phyloP scores from a whole-genome alignment of 2,113 vertebrate species.

The Marcusenius ussheri region DNA sequence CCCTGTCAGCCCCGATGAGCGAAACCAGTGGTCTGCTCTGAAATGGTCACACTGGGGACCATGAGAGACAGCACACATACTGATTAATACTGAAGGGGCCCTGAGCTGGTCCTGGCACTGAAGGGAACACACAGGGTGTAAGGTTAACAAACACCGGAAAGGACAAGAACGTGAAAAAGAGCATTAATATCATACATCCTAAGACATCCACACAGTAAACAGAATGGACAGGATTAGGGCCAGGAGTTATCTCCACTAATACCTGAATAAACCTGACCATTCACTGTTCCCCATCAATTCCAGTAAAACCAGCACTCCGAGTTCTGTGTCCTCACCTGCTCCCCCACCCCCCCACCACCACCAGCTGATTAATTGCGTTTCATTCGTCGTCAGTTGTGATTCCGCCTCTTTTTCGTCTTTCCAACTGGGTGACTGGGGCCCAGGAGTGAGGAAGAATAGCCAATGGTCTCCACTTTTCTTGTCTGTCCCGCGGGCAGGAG shows the following conservation, averaged over 20 bases:
- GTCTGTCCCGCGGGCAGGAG: slow-evolving; percentile 61
- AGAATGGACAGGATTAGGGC: background rate
- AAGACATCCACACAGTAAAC: background rate
- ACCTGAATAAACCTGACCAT: background rate
- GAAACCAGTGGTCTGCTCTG: background rate
- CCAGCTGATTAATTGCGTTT: too few species aligned
- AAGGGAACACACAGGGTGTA: background rate
- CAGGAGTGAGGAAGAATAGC: slow-evolving; percentile 51
- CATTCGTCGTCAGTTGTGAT: slow-evolving; percentile 21
- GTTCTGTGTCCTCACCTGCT: background rate
- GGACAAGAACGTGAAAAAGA: background rate
- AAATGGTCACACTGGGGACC: background rate
- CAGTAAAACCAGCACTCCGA: background rate
- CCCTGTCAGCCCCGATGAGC: background rate
- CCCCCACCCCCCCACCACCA: background rate
- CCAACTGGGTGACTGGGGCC: slow-evolving; percentile 22
- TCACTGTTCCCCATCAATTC: background rate
- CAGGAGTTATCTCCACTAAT: background rate
- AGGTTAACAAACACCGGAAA: background rate
- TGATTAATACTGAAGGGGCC: background rate
- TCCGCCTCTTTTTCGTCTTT: slow-evolving; percentile 34
- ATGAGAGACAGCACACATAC: background rate
- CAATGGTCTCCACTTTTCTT: slow-evolving; percentile 62
- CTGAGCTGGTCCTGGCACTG: background rate
- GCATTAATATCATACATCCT: background rate